Evolutionary conservation across 2,888 invertebrate genomes (phyloP), one percentile per base, ranked within the genome.

Genomic region (Oxyteleia sp.): DNA sequence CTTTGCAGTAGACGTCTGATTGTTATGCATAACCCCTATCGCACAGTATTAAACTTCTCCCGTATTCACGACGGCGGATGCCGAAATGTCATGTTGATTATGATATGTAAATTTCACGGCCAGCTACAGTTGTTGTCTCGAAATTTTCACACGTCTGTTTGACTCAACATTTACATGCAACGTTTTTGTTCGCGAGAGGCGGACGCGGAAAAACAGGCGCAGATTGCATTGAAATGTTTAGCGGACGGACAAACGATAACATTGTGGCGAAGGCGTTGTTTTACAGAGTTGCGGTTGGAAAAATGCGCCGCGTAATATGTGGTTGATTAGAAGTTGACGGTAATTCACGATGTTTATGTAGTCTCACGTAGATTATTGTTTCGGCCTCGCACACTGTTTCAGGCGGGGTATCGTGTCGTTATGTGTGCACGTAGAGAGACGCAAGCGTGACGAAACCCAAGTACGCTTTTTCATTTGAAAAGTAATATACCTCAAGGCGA

Each of bases 61-160:
- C n/a, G 57, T 35, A 69, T 69, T 45, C 57, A 57, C 59, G 20
- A 45, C 61, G 26, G 38, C 71, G 61, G 49, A 68, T 35, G 66
- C 59, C 66, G 41, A 68, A 68, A 68, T 61, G 57, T 53, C 53
- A 59, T 18, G 68, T 49, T 61, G 68, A 78, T 78, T 78, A 78
- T 68, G 61, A 78, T 61, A 78, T 78, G 76, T 45, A 78, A 78
- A 78, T 78, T 78, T 68, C 32, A 41, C 16, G 38, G 41, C 49
- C 49, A 7, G 49, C 38, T 55, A 26, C 55, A 23, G n/a, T 41
- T 13, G 59, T 38, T 26, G 35, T 41, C 18, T 29, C 38, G 18
- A n/a, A 18, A 35, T 57, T 69, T 49, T 71, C 59, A 16, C 71
- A 59, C 59, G 59, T 57, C 41, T 16, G 26, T 41, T 66, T n/a